Percentiles rank a stretch among this genome's conserved stretches.
phyloP scores from a whole-genome alignment of 2,113 vertebrate genomes.

The Tragelaphus imberbis region DNA sequence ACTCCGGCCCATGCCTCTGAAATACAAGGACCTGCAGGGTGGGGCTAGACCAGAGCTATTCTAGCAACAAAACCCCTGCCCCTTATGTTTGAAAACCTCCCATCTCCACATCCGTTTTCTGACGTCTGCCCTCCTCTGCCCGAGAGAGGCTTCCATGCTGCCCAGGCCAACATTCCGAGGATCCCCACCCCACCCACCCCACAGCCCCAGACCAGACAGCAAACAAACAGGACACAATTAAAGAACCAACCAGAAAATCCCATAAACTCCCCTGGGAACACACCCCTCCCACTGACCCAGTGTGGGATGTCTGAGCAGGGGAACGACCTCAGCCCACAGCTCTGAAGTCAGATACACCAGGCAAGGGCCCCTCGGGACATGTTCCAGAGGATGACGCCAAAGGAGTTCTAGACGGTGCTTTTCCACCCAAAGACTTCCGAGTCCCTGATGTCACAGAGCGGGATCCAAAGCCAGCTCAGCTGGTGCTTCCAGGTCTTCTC shows the following conservation, averaged over 20 bases:
- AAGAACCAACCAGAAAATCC: conserved; percentile 52
- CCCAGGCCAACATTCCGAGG: conserved; percentile 49
- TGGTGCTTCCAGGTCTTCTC: not conserved
- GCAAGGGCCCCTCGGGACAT: not conserved
- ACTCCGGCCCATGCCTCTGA: not conserved
- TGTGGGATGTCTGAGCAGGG: not conserved
- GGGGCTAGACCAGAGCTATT: not conserved
- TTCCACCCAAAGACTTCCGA: conserved; percentile 25
- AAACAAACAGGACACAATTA: conserved; percentile 64
- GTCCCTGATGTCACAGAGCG: conserved; percentile 21
- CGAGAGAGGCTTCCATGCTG: not conserved
- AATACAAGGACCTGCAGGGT: not conserved
- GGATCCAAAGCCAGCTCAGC: not conserved
- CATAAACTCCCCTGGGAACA: not conserved
- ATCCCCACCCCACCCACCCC: conserved; percentile 33
- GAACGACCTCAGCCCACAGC: not conserved
- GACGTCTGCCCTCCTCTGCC: conserved; percentile 32
- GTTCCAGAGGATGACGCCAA: not conserved
- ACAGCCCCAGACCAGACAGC: conserved; percentile 66
- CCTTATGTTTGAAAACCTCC: not conserved
- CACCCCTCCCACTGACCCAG: not conserved
- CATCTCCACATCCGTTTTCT: conserved; percentile 3
- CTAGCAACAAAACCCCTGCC: not conserved
- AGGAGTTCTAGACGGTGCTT: conserved; percentile 23
- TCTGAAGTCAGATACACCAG: not conserved